Percentiles rank a stretch among this genome's conserved stretches.
These are phyloP conservation scores for Hemibagrus wyckioides DNA, from an alignment of 2,113 vertebrate genomes.

Conservation along the genomic window DNA sequence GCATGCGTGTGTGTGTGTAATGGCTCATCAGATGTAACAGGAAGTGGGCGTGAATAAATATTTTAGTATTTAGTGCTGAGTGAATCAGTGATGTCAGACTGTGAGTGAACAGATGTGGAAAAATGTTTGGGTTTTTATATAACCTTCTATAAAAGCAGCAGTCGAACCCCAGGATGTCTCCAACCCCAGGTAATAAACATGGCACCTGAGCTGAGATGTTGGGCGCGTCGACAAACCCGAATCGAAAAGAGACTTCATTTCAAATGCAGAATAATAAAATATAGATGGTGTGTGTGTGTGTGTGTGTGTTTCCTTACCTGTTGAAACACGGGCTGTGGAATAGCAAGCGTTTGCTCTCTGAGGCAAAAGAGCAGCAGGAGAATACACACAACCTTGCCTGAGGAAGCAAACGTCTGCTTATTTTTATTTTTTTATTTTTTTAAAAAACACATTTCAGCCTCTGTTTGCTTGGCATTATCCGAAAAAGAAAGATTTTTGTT, in stretches of 20 bases:
- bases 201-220: neutral
- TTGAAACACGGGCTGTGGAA: neutral
- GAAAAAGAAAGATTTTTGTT: neutral
- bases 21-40: no score
- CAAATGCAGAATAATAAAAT: neutral
- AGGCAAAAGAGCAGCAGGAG: conserved; percentile 22
- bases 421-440: neutral
- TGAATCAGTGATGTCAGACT: neutral
- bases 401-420: neutral
- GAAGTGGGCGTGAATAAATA: no score
- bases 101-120: neutral
- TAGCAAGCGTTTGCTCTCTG: conserved; percentile 19
- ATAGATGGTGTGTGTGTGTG: neutral
- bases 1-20: no score
- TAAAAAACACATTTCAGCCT: neutral
- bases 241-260: neutral
- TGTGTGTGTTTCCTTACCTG: neutral
- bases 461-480: neutral
- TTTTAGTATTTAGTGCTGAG: neutral
- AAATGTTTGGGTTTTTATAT: neutral
- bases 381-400: conserved; percentile 10
- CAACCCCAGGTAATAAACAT: neutral
- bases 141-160: neutral
- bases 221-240: neutral
- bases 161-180: neutral